Evolutionary conservation across 2,797 vertebrate species (phyloP).

Genomic region (Aratinga solstitialis): DNA sequence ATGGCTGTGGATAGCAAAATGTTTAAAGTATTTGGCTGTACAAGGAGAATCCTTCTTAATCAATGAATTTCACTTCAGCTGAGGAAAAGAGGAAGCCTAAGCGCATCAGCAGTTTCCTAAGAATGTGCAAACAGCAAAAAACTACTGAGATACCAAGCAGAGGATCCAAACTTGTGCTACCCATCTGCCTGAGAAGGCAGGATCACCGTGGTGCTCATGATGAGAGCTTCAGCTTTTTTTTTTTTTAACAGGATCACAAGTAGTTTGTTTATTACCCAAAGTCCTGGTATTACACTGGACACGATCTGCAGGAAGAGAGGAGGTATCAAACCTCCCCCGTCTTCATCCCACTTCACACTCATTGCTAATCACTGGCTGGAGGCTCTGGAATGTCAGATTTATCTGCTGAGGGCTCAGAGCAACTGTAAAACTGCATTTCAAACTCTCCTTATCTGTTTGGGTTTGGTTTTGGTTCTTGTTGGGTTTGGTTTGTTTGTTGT

Average conservation of each 20-base stretch:
- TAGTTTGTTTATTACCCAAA: not conserved
- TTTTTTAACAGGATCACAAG: not conserved
- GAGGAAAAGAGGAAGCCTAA: slow-evolving; percentile 50
- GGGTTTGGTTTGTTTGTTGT: not conserved
- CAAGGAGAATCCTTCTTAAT: slow-evolving; percentile 50
- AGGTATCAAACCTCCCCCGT: not conserved
- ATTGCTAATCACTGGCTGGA: not conserved
- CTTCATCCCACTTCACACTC: slow-evolving; percentile 7
- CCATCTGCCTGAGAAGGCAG: not conserved
- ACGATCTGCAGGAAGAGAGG: not conserved
- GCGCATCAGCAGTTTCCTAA: slow-evolving; percentile 66
- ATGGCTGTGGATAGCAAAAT: not conserved
- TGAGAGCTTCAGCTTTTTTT: not conserved
- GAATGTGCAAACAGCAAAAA: slow-evolving; percentile 61
- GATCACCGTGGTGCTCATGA: not conserved
- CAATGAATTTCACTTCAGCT: slow-evolving; percentile 61
- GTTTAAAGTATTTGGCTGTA: slow-evolving; percentile 36
- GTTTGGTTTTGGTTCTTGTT: not conserved
- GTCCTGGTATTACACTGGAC: not conserved
- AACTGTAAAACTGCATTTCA: slow-evolving; percentile 27
- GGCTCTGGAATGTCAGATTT: not conserved
- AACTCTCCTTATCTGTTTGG: not conserved
- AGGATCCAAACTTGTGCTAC: not conserved
- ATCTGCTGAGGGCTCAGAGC: not conserved
- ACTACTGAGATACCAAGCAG: slow-evolving; percentile 54